Conservation (phyloP, 1,140 invertebrate genomes). For the Leptoteleia sp. region DNA sequence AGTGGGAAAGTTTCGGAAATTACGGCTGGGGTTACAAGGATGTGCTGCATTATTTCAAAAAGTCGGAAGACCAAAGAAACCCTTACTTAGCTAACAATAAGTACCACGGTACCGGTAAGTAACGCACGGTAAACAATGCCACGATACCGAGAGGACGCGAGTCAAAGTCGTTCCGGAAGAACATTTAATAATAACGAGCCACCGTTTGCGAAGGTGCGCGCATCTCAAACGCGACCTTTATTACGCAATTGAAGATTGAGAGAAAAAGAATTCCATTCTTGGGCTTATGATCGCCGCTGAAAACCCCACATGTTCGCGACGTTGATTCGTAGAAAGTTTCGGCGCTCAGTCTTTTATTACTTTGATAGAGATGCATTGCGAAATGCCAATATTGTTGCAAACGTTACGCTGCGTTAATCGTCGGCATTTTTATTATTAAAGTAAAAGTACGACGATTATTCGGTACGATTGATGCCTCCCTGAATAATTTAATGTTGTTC, state of each 20-base stretch:
- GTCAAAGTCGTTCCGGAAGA: conserved; percentile 39
- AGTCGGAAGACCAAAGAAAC: conserved; percentile 91
- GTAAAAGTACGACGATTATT: no score
- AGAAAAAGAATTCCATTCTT: no score
- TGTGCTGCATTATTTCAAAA: conserved; percentile 92
- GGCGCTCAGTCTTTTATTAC: conserved; percentile 4
- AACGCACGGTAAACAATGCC: conserved; percentile 8
- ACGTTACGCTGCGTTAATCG: conserved; percentile 9
- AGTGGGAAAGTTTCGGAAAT: conserved; percentile 94
- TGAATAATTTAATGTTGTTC: no score
- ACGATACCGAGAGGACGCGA: background rate
- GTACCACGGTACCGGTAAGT: conserved; percentile 86
- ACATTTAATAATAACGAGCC: conserved; percentile 1
- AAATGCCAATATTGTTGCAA: conserved; percentile 25
- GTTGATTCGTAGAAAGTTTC: conserved; percentile 40
- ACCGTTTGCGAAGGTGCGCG: conserved; percentile 24
- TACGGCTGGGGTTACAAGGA: conserved; percentile 94
- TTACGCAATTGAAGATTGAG: conserved; percentile 20
- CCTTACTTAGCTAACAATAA: conserved; percentile 89
- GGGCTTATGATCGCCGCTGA: background rate
- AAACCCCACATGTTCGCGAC: conserved; percentile 5
- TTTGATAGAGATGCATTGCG: conserved; percentile 23
- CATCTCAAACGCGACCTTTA: conserved; percentile 35
- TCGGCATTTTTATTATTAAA: background rate
- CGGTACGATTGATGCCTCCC: background rate